Evolutionary conservation across 2,888 invertebrate genomes (phyloP).

Genomic region (Coelopa pilipes): DNA sequence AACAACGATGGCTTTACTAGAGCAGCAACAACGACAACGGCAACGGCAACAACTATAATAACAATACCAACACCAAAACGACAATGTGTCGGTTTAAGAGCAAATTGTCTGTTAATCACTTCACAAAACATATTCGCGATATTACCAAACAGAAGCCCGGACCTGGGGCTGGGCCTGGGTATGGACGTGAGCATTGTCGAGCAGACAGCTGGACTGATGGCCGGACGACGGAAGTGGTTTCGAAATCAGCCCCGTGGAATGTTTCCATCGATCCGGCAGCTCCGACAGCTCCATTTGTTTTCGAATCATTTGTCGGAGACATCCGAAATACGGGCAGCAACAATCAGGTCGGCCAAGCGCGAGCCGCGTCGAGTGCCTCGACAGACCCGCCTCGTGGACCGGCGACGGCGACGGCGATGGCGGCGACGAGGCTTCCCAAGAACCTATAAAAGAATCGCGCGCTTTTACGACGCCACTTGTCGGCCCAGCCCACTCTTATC

Average conservation of each 20-base stretch:
- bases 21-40: constrained; percentile 7
- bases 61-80: constrained; percentile 3
- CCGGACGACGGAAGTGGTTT: constrained; percentile 28
- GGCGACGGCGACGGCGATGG: too few relatives aligned
- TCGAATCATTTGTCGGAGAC: background rate
- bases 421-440: too few relatives aligned
- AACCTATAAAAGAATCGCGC: too few relatives aligned
- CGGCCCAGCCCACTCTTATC: too few relatives aligned
- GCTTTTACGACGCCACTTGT: too few relatives aligned
- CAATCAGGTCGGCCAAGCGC: too few relatives aligned
- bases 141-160: background rate
- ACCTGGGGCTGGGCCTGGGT: background rate
- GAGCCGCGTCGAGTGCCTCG: too few relatives aligned
- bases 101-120: constrained; percentile 25
- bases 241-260: constrained; percentile 17
- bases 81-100: constrained; percentile 22
- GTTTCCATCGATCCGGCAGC: background rate
- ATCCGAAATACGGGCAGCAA: too few relatives aligned
- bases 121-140: constrained; percentile 30
- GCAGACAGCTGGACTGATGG: background rate
- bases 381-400: too few relatives aligned
- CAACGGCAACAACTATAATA: background rate
- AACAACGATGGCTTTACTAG: background rate
- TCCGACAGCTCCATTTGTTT: background rate
- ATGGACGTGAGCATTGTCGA: background rate